phyloP scores from a whole-genome alignment of 2,113 vertebrate genomes.

The Melanostigma gelatinosum region DNA sequence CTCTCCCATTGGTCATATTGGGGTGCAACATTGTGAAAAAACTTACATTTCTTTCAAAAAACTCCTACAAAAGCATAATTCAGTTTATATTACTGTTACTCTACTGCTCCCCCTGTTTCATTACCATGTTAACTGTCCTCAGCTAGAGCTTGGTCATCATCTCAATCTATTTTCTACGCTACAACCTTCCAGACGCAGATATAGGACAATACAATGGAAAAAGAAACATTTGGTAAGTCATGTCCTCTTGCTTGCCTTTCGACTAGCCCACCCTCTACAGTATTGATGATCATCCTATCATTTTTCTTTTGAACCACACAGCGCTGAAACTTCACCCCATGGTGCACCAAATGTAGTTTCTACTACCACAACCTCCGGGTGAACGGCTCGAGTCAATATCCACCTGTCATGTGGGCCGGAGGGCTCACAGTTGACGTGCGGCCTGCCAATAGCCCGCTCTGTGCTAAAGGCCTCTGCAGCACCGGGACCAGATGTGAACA shows the following conservation, averaged over 20 bases:
- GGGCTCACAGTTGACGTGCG: slow-evolving; percentile 19
- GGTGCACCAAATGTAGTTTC: background rate
- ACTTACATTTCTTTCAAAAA: background rate
- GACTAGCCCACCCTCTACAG: background rate
- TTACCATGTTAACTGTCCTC: background rate
- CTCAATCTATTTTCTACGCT: background rate
- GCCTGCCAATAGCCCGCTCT: slow-evolving; percentile 11
- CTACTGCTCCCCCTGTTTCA: background rate
- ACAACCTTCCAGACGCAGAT: background rate
- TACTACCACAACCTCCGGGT: slow-evolving; percentile 1
- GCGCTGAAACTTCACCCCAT: background rate
- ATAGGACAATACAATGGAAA: background rate
- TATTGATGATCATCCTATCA: background rate
- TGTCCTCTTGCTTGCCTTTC: background rate
- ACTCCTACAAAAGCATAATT: background rate
- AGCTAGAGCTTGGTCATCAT: background rate
- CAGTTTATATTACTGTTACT: background rate
- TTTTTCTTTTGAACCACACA: background rate
- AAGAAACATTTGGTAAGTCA: no score
- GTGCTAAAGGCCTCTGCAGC: slow-evolving; percentile 28
- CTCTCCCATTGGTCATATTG: background rate
- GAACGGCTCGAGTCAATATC: slow-evolving; percentile 39
- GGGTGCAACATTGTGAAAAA: background rate
- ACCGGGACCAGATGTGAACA: slow-evolving; percentile 49
- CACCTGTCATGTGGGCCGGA: background rate